Conservation (phyloP, 2,888 invertebrate genomes). For the Saturnia japonica region DNA sequence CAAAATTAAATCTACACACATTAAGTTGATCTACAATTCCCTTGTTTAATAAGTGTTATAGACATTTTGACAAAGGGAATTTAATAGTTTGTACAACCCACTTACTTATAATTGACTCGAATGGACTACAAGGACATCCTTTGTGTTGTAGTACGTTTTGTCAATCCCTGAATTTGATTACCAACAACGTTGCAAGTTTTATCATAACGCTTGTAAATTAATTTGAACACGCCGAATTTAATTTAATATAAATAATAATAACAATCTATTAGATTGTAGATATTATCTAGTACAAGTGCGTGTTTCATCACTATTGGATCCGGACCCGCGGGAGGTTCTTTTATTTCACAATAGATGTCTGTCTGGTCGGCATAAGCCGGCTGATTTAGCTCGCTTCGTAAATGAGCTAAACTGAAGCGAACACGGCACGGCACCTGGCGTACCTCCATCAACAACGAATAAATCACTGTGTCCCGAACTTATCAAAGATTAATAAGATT, state of each 20-base stretch:
- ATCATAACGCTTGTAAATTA: slow-evolving; percentile 18
- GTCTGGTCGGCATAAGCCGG: slow-evolving; percentile 52
- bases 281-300: slow-evolving; percentile 58
- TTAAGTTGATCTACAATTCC: neutral
- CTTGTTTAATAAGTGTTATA: neutral
- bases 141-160: slow-evolving; percentile 3
- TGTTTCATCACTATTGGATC: slow-evolving; percentile 55
- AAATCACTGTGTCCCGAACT: slow-evolving; percentile 30
- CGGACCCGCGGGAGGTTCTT: slow-evolving; percentile 62
- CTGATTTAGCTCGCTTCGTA: slow-evolving; percentile 61
- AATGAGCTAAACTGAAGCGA: slow-evolving; percentile 63
- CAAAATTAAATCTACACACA: neutral
- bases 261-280: slow-evolving; percentile 57
- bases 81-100: neutral
- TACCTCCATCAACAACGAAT: slow-evolving; percentile 55
- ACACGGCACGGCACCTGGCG: slow-evolving; percentile 55
- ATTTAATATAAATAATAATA: slow-evolving; percentile 27
- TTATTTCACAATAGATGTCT: slow-evolving; percentile 56
- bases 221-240: slow-evolving; percentile 44
- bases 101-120: neutral
- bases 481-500: slow-evolving; percentile 16
- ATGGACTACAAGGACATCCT: slow-evolving; percentile 1
- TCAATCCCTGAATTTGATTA: slow-evolving; percentile 12
- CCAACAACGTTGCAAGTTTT: neutral
- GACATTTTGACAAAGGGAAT: neutral